Evolutionary conservation across 2,888 invertebrate genomes (phyloP), one percentile per base, ranked within the genome.

Genomic region (Aproaerema taeniolella): DNA sequence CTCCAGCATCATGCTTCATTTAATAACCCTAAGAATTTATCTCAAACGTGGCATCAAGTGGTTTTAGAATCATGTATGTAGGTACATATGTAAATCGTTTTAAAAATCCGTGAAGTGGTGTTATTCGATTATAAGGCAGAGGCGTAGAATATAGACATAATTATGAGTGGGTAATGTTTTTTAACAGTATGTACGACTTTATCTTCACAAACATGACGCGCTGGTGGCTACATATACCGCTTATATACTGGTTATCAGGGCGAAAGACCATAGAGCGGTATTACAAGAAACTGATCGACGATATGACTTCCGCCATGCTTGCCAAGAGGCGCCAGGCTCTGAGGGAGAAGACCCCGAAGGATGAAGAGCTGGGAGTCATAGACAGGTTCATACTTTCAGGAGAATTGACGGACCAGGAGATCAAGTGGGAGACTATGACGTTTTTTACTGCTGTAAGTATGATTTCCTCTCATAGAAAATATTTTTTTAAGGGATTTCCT

Each of bases 161-260:
- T n/a, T n/a, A n/a, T n/a, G n/a, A n/a, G n/a, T n/a, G n/a, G n/a
- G n/a, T n/a, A n/a, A n/a, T n/a, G n/a, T n/a, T n/a, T n/a, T n/a
- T n/a, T n/a, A n/a, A n/a, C n/a, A n/a, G n/a, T n/a, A n/a, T n/a
- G n/a, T n/a, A n/a, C 20, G 28, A 35, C 14, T 35, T 35, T 13
- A 1, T 28, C 1, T 35, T 28, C 11, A 28, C 26, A 4, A 72
- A 63, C 42, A 79, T 79, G 67, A 73, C 74, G 0, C 55, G 53
- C 38, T 81, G 79, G 77, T 81, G 77, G 78, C 55, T 74, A 0
- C 78, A 76, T 28, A 58, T 79, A 30, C 78, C 79, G 0, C 0
- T 73, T 0, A 43, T 80, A 1, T 72, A 58, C 47, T 72, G 73
- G 66, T 5, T 74, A 2, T 34, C 55, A 0, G 76, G 76, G 1